A percentile compares a stretch with the other conserved stretches of the same genome.
Evolutionary conservation across 2,113 vertebrate species (phyloP).

Genomic region (Mobula birostris): DNA sequence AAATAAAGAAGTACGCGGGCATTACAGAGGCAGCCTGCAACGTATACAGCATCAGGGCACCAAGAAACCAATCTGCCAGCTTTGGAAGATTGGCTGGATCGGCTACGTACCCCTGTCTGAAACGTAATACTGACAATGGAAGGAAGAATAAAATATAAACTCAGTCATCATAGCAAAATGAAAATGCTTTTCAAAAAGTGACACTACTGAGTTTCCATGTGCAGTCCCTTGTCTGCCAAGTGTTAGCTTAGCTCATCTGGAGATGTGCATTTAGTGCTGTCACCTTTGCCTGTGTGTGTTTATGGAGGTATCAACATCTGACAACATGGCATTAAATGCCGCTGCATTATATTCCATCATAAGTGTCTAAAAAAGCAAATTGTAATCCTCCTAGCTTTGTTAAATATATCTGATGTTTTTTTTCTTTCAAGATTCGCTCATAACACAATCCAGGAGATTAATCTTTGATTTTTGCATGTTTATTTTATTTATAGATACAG

Average conservation of each 20-base stretch:
- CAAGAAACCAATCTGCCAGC: neutral
- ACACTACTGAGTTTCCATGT: neutral
- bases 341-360: neutral
- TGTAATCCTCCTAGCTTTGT: neutral
- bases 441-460: neutral
- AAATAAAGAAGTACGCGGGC: neutral
- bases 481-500: no score
- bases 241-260: neutral
- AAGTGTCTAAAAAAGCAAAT: neutral
- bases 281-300: neutral
- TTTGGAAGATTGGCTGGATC: neutral
- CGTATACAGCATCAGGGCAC: neutral
- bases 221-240: neutral
- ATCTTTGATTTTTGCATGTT: neutral
- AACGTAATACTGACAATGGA: neutral
- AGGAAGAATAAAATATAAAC: neutral
- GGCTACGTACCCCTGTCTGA: neutral
- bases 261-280: neutral
- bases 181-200: neutral
- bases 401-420: neutral
- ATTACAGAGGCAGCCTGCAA: neutral
- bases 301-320: neutral
- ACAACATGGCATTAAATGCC: neutral
- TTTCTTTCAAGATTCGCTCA: neutral
- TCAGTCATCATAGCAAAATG: neutral